Evolutionary conservation across 2,888 invertebrate genomes (phyloP).

Genomic region (Drosophila robusta): DNA sequence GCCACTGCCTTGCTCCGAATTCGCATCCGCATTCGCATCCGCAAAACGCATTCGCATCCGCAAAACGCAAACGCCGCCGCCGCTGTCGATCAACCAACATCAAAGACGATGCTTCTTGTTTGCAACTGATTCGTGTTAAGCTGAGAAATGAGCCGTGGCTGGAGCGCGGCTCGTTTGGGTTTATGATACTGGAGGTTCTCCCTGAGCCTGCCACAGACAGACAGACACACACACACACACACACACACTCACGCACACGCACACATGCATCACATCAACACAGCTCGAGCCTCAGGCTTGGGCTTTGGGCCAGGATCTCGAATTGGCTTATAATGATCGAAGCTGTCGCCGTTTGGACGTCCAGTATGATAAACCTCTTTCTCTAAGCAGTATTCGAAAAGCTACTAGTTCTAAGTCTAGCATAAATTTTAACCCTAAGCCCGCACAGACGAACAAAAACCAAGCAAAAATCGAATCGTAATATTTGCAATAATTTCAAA

Average conservation of each 20-base stretch:
- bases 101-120: constrained; percentile 83
- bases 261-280: background rate
- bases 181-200: constrained; percentile 82
- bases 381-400: constrained; percentile 86
- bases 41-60: constrained; percentile 32
- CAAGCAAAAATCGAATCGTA: constrained; percentile 44
- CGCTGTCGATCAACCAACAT: constrained; percentile 72
- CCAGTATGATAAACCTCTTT: constrained; percentile 85
- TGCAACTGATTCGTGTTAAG: constrained; percentile 85
- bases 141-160: constrained; percentile 77
- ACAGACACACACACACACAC: constrained; percentile 9
- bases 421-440: constrained; percentile 72
- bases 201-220: constrained; percentile 44
- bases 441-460: constrained; percentile 45
- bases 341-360: constrained; percentile 49
- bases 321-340: constrained; percentile 14
- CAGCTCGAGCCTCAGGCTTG: constrained; percentile 18
- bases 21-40: constrained; percentile 39
- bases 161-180: constrained; percentile 80
- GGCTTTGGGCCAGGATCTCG: constrained; percentile 32
- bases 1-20: constrained; percentile 38
- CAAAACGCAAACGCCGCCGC: constrained; percentile 40
- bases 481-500: constrained; percentile 79
- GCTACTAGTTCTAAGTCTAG: constrained; percentile 84
- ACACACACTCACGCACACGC: background rate